phyloP scores from a whole-genome alignment of 2,797 vertebrate genomes.

The Danio aesculapii region DNA sequence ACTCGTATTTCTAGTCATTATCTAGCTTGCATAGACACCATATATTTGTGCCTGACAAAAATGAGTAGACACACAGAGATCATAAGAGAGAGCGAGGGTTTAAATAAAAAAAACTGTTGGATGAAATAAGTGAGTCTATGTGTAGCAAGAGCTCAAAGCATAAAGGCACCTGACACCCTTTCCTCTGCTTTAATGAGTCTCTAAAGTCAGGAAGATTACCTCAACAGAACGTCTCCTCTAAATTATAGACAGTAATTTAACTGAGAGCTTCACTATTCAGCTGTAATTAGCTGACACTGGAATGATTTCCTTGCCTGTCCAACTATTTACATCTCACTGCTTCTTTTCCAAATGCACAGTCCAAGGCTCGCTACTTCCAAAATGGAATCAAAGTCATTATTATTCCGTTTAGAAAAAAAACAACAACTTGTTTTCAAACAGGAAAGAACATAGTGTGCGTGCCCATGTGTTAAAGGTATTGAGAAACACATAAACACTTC shows the following conservation, averaged over 20 bases:
- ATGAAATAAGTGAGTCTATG: conserved; percentile 38
- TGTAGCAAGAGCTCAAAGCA: conserved; percentile 32
- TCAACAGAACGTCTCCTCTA: conserved; percentile 15
- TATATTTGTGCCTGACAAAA: conserved; percentile 58
- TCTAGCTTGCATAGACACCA: conserved; percentile 40
- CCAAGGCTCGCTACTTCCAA: conserved; percentile 13
- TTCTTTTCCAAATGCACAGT: conserved; percentile 38
- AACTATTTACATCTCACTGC: conserved; percentile 30
- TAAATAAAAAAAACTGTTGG: conserved; percentile 37
- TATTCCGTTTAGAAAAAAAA: conserved; percentile 24
- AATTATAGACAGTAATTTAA: conserved; percentile 17
- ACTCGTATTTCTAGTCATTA: too few species aligned
- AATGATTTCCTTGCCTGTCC: conserved; percentile 19
- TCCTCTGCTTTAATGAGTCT: conserved; percentile 6
- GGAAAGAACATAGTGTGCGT: neutral
- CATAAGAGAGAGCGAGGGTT: conserved; percentile 19
- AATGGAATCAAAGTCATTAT: conserved; percentile 33
- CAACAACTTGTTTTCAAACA: conserved; percentile 18
- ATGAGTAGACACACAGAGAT: conserved; percentile 48
- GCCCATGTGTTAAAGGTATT: conserved; percentile 10
- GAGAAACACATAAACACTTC: conserved; percentile 16
- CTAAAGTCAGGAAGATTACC: conserved; percentile 6
- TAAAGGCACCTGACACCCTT: conserved; percentile 22
- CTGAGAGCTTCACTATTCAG: conserved; percentile 19
- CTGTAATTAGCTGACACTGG: conserved; percentile 22